Conservation (phyloP, 2,113 vertebrate species). For the Pithys albifrons region DNA sequence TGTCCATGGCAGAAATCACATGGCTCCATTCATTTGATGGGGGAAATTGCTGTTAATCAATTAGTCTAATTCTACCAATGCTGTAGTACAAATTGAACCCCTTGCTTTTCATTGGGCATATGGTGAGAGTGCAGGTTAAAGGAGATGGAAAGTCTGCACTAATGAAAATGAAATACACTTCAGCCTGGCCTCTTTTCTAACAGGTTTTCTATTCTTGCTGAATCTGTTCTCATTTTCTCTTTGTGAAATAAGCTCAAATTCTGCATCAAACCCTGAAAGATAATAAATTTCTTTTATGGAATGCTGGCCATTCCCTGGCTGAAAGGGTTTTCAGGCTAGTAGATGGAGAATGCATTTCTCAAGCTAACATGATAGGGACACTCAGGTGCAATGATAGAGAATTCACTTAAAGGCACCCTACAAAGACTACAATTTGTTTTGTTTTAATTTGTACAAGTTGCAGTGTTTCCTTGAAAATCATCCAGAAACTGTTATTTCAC, state of each 20-base stretch:
- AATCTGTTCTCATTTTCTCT: background rate
- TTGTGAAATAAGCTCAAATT: slow-evolving; percentile 14
- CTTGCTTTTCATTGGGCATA: background rate
- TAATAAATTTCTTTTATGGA: background rate
- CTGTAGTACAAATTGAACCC: background rate
- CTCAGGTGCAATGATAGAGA: background rate
- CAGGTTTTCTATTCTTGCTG: background rate
- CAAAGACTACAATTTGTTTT: background rate
- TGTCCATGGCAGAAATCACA: background rate
- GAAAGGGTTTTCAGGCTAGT: background rate
- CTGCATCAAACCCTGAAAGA: background rate
- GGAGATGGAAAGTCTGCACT: background rate
- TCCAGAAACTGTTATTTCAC: background rate
- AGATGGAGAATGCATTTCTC: background rate
- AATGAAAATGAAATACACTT: slow-evolving; percentile 24
- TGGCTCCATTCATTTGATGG: background rate
- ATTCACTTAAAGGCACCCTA: background rate
- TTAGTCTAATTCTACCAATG: background rate
- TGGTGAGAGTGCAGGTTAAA: background rate
- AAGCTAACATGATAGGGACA: background rate
- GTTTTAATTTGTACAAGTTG: background rate
- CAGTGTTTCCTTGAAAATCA: background rate
- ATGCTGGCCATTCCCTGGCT: background rate
- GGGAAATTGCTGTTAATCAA: background rate
- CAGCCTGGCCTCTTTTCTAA: background rate